Base-by-base conservation (phyloP, 2,888 invertebrate genomes). In the Troides helena region DNA sequence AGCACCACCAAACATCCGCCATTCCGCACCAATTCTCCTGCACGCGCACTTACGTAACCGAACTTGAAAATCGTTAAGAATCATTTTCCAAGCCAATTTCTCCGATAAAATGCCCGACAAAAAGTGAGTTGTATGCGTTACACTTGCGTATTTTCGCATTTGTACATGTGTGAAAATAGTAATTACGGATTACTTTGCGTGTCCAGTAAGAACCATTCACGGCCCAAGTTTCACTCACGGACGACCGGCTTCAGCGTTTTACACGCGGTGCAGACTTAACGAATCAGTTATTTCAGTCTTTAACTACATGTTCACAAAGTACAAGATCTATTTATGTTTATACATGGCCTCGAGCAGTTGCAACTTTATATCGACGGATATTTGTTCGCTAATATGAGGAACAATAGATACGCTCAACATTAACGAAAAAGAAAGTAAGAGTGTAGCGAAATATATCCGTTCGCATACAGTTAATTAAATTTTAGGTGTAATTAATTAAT, bases 21-120 rank as follows among this genome's bases (percentile, higher is more conserved):
- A 92, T 93, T 93, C 93, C 91, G 93, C 93, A 92, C 93, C 87
- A 92, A 86, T 93, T 93, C 93, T 87, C 87, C 84, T 79, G 86
- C 91, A 92, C 90, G 90, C 91, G 88, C 82, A 85, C 92, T 93
- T 93, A 93, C 79, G 90, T 93, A 93, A 93, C 89, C 91, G 92
- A 92, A 93, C 93, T 93, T 93, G 92, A 93, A 92, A 89, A 92
- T 92, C 86, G 89, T 90, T 88, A 83, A 89, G 89, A 91, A 91
- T 87, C 85, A 88, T 92, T 93, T 93, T 92, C 92, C 90, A 93
- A 90, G 88, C 85, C 86, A 92, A 92, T 93, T 93, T 93, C 93
- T 92, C 93, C 92, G 80, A 90, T 91, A 91, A 91, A 92, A 93
- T 93, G 92, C 84, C 84, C 81, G 79, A 81, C 82, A 93, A 93